phyloP scores from a whole-genome alignment of 2,113 vertebrate species.

The Gobio gobio region DNA sequence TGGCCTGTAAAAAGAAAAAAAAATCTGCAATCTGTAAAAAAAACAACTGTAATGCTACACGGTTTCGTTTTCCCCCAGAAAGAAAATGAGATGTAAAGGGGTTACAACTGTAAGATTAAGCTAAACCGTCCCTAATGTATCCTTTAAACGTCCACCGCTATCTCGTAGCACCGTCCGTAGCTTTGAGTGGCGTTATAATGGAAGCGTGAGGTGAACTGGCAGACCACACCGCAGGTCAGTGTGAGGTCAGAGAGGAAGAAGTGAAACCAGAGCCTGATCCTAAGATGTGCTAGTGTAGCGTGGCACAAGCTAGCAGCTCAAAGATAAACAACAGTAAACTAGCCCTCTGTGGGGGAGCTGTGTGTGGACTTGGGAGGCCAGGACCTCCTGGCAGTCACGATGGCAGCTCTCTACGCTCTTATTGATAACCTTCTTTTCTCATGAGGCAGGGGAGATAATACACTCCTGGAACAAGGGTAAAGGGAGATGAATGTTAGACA shows the following conservation, averaged over 20 bases:
- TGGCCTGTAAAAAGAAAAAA: not conserved
- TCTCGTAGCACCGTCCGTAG: slow-evolving; percentile 11
- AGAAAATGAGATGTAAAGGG: not conserved
- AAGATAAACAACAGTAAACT: slow-evolving; percentile 57
- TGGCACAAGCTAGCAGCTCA: slow-evolving; percentile 33
- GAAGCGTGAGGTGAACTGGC: slow-evolving; percentile 15
- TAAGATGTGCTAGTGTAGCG: slow-evolving; percentile 39
- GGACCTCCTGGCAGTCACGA: slow-evolving; percentile 75
- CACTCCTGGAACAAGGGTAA: slow-evolving; percentile 68
- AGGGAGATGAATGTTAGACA: slow-evolving; percentile 84
- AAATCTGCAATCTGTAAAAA: too few species aligned
- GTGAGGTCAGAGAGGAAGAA: slow-evolving; percentile 36
- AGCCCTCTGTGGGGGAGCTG: slow-evolving; percentile 47
- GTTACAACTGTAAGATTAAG: not conserved
- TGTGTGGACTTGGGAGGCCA: slow-evolving; percentile 50
- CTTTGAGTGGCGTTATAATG: slow-evolving; percentile 31
- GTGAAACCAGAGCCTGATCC: slow-evolving; percentile 36
- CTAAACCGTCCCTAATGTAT: not conserved
- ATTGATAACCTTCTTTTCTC: slow-evolving; percentile 83
- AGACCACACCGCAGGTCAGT: slow-evolving; percentile 36
- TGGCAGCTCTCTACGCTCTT: slow-evolving; percentile 75
- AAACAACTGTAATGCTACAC: not conserved
- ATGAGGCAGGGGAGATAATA: slow-evolving; percentile 65
- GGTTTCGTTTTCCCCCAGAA: not conserved
- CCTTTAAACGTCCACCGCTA: not conserved